Evolutionary conservation across 1,140 invertebrate genomes (phyloP), one percentile per base, ranked within the genome.

Genomic region (Phthorimaea operculella): DNA sequence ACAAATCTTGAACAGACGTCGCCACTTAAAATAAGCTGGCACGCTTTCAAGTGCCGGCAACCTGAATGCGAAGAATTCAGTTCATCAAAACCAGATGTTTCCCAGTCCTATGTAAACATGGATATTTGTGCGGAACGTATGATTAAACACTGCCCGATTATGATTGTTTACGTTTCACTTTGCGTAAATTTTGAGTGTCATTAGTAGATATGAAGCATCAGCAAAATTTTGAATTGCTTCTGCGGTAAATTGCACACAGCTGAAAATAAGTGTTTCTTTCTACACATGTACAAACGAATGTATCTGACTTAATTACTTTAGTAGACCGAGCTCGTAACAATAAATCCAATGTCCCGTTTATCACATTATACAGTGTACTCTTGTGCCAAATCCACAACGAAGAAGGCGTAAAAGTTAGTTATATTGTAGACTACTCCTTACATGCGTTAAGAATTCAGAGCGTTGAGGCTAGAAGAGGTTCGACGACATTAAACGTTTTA

Each of bases 1-100:
- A 70, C 76, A 76, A 75, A 74, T 80, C 76, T 76, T 66, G 64
- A 78, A 67, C 79, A 79, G 76, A 72, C 73, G 72, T 78, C 70
- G 72, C 70, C 76, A 83, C 78, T 83, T 81, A 82, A 84, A 84
- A 84, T 82, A 84, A 79, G 70, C 74, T 84, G 81, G 81, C 81
- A 82, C 76, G 72, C 71, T 72, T 82, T 84, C 78, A 84, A 84
- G 74, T 76, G 75, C 68, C 68, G 70, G 68, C 72, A 81, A 76
- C 79, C 78, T 78, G 76, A 76, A 78, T 78, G 66, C 71, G 62
- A 75, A 79, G 68, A 79, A 78, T 82, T 82, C 79, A 77, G 77
- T 77, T 78, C 76, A 81, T 84, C 76, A 81, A 72, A 78, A 74
- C 71, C 77, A 81, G 79, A 84, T 82, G 79, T 72, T 80, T 68